Percentiles rank a stretch among this genome's conserved stretches.
phyloP scores from a whole-genome alignment of 2,113 vertebrate genomes.

The Nesogale talazaci region DNA sequence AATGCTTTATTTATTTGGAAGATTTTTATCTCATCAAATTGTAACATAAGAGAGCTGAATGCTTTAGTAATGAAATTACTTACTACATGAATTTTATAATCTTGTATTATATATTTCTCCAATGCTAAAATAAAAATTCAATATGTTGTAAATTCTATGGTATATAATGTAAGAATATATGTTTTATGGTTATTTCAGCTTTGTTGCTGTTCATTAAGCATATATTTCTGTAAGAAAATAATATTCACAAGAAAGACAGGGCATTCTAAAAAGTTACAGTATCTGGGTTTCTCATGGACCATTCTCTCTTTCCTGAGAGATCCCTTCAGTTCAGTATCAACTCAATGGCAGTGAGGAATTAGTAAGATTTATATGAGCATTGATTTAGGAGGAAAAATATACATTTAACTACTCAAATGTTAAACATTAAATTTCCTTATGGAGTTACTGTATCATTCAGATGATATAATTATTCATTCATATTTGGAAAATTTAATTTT shows the following conservation, averaged over 20 bases:
- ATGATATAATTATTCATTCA: too few species aligned
- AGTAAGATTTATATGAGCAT: neutral
- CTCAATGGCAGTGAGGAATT: too few species aligned
- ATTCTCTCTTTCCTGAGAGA: too few species aligned
- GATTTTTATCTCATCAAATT: neutral
- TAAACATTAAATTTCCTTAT: neutral
- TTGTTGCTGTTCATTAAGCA: neutral
- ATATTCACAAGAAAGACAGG: neutral
- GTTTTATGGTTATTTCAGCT: neutral
- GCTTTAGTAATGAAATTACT: neutral
- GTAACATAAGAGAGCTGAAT: neutral
- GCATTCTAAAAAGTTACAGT: too few species aligned
- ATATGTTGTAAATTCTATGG: neutral
- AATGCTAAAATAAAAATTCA: neutral
- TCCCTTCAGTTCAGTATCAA: too few species aligned
- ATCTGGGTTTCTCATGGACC: too few species aligned
- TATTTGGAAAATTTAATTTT: too few species aligned
- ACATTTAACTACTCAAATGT: neutral
- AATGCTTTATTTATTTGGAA: neutral
- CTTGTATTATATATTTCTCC: neutral
- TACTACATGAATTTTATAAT: neutral
- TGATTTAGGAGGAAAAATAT: neutral
- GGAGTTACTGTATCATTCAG: neutral
- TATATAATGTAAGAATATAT: neutral
- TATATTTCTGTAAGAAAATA: neutral